Evolutionary conservation across 1,140 invertebrate genomes (phyloP).

Genomic region (Goniozus legneri): DNA sequence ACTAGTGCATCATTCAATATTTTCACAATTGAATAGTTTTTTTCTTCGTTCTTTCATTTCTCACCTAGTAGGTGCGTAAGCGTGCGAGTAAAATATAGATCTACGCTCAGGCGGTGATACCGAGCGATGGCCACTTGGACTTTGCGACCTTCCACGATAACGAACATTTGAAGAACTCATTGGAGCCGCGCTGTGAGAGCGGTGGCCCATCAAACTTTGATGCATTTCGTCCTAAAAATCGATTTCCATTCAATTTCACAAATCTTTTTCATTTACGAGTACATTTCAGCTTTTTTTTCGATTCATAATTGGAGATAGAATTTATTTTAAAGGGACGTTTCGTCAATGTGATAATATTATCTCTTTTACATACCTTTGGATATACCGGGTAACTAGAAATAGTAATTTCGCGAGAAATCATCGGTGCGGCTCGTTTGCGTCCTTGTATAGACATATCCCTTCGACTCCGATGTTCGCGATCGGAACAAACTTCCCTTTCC

Average conservation of each 20-base stretch:
- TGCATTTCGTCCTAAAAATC: conserved; percentile 52
- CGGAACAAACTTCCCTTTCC: conserved; percentile 57
- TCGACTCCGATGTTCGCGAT: conserved; percentile 58
- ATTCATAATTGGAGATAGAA: neutral
- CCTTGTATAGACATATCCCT: conserved; percentile 77
- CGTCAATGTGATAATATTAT: neutral
- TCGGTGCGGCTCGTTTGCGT: conserved; percentile 65
- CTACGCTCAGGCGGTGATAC: conserved; percentile 72
- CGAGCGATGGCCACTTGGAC: conserved; percentile 63
- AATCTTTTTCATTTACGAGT: too few species aligned
- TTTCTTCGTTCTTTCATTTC: conserved; percentile 14
- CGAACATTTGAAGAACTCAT: conserved; percentile 62
- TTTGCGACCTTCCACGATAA: conserved; percentile 63
- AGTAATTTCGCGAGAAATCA: conserved; percentile 57
- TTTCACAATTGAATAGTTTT: neutral
- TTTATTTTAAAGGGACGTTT: neutral
- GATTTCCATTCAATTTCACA: conserved; percentile 10
- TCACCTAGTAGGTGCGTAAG: conserved; percentile 47
- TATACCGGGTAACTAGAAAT: conserved; percentile 45
- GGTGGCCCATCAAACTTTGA: conserved; percentile 54
- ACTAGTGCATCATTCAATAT: neutral
- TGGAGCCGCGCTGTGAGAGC: conserved; percentile 73
- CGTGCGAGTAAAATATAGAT: conserved; percentile 55
- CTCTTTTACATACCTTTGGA: conserved; percentile 51
- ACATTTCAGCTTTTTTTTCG: neutral